Conservation (phyloP, 2,888 invertebrate species). For the Schizaphis graminum region DNA sequence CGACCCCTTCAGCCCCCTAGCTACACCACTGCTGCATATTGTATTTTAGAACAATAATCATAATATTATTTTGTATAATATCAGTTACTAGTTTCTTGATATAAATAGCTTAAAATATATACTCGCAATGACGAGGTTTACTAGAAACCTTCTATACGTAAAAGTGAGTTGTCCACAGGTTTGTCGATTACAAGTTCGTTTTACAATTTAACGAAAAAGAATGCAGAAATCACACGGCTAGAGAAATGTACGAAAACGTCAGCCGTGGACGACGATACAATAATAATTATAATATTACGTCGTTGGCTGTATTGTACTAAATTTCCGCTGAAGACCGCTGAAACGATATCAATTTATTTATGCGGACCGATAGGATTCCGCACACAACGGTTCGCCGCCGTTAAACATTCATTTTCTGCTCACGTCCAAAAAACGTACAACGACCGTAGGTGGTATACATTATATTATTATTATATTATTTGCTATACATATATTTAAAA, state of each 20-base stretch:
- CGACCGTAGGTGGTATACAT: not conserved
- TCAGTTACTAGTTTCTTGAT: too few relatives aligned
- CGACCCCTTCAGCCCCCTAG: too few relatives aligned
- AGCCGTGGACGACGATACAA: not conserved
- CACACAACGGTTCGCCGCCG: not conserved
- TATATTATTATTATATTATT: not conserved
- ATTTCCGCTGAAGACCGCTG: not conserved
- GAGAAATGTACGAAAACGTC: not conserved
- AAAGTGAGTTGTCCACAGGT: too few relatives aligned
- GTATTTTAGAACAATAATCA: too few relatives aligned
- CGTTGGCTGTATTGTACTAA: not conserved
- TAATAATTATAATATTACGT: not conserved
- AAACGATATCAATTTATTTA: not conserved
- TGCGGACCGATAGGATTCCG: not conserved
- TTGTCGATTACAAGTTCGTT: too few relatives aligned
- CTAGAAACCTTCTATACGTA: too few relatives aligned
- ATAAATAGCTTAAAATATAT: too few relatives aligned
- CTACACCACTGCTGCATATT: too few relatives aligned
- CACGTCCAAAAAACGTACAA: slow-evolving; percentile 17
- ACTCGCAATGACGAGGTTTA: too few relatives aligned
- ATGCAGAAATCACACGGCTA: not conserved
- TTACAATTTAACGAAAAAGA: too few relatives aligned
- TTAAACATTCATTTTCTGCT: slow-evolving; percentile 7
- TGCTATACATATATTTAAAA: not conserved
- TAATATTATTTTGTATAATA: too few relatives aligned